Base-by-base conservation (phyloP, 2,113 vertebrate genomes). In the Ictalurus punctatus region DNA sequence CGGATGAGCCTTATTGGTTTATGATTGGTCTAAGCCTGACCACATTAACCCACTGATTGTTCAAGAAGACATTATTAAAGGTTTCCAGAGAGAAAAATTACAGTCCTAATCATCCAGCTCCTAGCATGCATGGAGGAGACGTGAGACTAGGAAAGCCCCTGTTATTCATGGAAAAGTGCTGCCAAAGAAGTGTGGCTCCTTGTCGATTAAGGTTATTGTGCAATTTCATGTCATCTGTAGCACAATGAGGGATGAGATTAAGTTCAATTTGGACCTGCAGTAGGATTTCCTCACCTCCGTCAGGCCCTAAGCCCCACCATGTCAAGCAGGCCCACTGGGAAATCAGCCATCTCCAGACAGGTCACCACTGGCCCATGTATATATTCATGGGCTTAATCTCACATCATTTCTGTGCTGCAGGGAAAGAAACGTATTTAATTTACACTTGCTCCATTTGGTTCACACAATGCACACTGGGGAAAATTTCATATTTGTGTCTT, bases 351-450 rank as follows among this genome's bases (percentile, higher is more conserved):
- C 95, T 95, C 93, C 93, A 96, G 96, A 95, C 96, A 96, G 95
- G 95, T 96, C 95, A 96, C 93, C 93, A 92, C 93, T 90, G 94
- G 93, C 94, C 94, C 95, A 96, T 96, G 96, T 96, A 96, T 96
- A 96, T 96, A 96, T 96, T 96, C 95, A 96, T 96, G 94, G 93
- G 93, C 94, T 96, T 96, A 96, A 96, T 96, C 95, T 96, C 95
- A 93, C 95, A 95, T 94, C 94, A 94, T 95, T 95, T 94, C 94
- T 93, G 92, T 92, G 94, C 94, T 94, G 94, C 92, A 86, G 93
- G 94, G 93, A 94, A 95, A 95, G 92, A 95, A 95, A 94, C 94
- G 95, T 95, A 95, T 96, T 96, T 95, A 94, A 96, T 96, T 96
- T 96, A 92, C 91, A 90, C 84, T 87, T 61, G 59, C 56, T 82